Percentiles rank a stretch among this genome's conserved stretches.
Conservation (phyloP, 2,797 vertebrate species). For the Scolopax bukidnonensis region DNA sequence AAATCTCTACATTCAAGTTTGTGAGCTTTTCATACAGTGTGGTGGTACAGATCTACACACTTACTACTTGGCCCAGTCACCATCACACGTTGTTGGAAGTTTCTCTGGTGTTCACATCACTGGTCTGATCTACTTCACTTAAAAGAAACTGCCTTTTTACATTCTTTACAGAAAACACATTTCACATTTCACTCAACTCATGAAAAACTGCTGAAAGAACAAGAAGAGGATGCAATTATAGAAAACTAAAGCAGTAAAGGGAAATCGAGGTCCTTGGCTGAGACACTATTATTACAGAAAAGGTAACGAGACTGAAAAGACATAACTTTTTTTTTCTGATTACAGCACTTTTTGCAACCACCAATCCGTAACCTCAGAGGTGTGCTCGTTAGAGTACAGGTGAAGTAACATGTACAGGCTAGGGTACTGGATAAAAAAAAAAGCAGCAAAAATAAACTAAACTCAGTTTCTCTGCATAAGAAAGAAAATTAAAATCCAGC, state of each 20-base stretch:
- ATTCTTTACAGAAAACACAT: background rate
- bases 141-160: background rate
- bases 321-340: background rate
- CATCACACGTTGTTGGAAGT: background rate
- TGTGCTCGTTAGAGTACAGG: background rate
- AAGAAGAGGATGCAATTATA: background rate
- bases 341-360: background rate
- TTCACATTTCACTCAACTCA: background rate
- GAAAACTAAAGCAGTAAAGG: background rate
- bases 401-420: background rate
- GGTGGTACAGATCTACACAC: background rate
- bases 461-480: background rate
- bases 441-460: background rate
- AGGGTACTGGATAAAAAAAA: background rate
- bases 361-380: background rate
- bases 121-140: background rate
- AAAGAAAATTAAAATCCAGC: background rate
- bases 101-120: background rate
- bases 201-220: background rate
- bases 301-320: background rate
- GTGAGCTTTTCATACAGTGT: background rate
- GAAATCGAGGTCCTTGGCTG: background rate
- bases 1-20: background rate
- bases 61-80: accelerated
- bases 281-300: background rate